Base-by-base conservation (phyloP, 1,140 invertebrate genomes). In the Heliconius melpomene region DNA sequence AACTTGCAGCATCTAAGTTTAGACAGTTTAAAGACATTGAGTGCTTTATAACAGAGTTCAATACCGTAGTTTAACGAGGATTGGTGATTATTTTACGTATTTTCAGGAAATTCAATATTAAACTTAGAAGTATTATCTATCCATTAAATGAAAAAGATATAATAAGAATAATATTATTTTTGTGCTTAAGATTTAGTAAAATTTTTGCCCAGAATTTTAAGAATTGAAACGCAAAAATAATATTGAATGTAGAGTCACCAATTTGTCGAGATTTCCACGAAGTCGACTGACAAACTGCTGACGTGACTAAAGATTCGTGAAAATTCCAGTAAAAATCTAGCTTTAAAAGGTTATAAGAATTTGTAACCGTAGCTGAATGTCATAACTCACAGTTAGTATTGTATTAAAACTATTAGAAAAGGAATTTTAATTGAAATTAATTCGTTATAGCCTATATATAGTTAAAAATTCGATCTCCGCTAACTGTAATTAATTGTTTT, bases 191-290 rank as follows among this genome's bases (percentile, higher is more conserved):
- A 60, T 60, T 57, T n/a, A 11, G 1, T 3, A 29, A 66, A 29
- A 66, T 6, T 8, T 16, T 29, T 40, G 2, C 18, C 71, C 23
- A 52, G 29, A 77, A 66, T 72, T 52, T 50, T 72, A 20, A 72
- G 70, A 71, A 77, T 77, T 77, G 66, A 77, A 77, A 77, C 70
- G 66, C 76, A 66, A 29, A 77, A 77, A 77, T 77, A 77, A 77
- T 77, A 77, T 77, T 66, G 76, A 29, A 72, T 72, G 76, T 54
- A 50, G 70, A 77, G 75, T 77, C 66, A 66, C 60, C 75, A 77
- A 77, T 77, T 77, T 60, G 60, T 72, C 66, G 76, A 72, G 75
- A 60, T 66, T 71, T 72, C 57, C 40, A 52, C 75, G 23, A 77
- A 77, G 36, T 71, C 46, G 70, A 77, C 75, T 77, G 75, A 66